Percentiles rank a stretch among this genome's conserved stretches.
Evolutionary conservation across 1,140 invertebrate species (phyloP).

Genomic region (Pseudomyrmex gracilis): DNA sequence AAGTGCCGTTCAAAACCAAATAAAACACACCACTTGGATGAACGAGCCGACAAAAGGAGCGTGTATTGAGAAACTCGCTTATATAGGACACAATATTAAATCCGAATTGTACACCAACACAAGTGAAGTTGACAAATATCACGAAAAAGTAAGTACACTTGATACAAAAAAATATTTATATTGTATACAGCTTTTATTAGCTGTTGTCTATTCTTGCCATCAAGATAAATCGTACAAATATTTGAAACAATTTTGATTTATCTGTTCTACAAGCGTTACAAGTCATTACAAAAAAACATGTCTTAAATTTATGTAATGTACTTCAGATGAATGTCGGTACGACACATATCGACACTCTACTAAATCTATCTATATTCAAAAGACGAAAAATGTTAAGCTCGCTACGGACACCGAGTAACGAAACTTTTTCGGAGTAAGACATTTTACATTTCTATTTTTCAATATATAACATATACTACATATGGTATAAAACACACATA

Average conservation of each 20-base stretch:
- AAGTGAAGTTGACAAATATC: constrained; percentile 14
- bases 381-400: not conserved
- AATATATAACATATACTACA: not conserved
- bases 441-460: not conserved
- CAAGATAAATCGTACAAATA: too few relatives aligned
- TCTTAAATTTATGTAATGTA: too few relatives aligned
- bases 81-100: not conserved
- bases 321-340: constrained; percentile 15
- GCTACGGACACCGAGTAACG: not conserved
- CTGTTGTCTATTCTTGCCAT: too few relatives aligned
- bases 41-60: not conserved
- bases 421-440: too few relatives aligned
- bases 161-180: too few relatives aligned
- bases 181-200: too few relatives aligned
- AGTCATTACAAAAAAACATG: too few relatives aligned
- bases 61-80: not conserved
- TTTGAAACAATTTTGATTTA: too few relatives aligned
- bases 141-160: not conserved
- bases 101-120: not conserved
- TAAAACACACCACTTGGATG: constrained; percentile 2
- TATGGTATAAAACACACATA: too few relatives aligned
- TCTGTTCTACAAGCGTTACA: too few relatives aligned
- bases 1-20: not conserved
- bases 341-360: not conserved
- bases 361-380: constrained; percentile 8